These are phyloP conservation scores for Chrysodeixis includens DNA, from an alignment of 2,888 invertebrate species.

Conservation along the genomic window DNA sequence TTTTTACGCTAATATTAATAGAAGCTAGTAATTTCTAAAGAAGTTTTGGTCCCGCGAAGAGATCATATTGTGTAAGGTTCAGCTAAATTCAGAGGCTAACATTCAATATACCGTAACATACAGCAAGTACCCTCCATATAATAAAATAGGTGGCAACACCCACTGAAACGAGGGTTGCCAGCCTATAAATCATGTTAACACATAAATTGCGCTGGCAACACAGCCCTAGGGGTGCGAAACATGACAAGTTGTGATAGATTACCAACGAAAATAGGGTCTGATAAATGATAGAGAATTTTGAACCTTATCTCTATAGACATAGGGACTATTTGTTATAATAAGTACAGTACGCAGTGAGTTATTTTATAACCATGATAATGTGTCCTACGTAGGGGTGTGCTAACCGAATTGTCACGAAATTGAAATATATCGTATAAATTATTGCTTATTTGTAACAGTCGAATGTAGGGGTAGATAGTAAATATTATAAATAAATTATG, in stretches of 20 bases:
- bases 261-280: constrained; percentile 49
- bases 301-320: constrained; percentile 9
- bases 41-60: background rate
- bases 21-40: too few species aligned
- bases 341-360: constrained; percentile 66
- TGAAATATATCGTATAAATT: constrained; percentile 88
- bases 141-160: constrained; percentile 56
- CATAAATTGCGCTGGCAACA: constrained; percentile 84
- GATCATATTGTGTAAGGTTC: background rate
- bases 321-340: constrained; percentile 71
- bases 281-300: constrained; percentile 19
- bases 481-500: constrained; percentile 22
- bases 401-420: constrained; percentile 82
- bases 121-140: constrained; percentile 19
- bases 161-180: constrained; percentile 69
- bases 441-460: constrained; percentile 70
- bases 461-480: constrained; percentile 26
- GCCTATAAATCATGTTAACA: constrained; percentile 86
- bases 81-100: background rate
- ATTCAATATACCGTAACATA: constrained; percentile 11
- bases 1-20: too few species aligned
- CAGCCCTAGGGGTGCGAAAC: constrained; percentile 74
- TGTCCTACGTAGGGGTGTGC: constrained; percentile 75
- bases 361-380: constrained; percentile 81
- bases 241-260: constrained; percentile 79